Base-by-base conservation (phyloP, 2,113 vertebrate species). In the Athene noctua region DNA sequence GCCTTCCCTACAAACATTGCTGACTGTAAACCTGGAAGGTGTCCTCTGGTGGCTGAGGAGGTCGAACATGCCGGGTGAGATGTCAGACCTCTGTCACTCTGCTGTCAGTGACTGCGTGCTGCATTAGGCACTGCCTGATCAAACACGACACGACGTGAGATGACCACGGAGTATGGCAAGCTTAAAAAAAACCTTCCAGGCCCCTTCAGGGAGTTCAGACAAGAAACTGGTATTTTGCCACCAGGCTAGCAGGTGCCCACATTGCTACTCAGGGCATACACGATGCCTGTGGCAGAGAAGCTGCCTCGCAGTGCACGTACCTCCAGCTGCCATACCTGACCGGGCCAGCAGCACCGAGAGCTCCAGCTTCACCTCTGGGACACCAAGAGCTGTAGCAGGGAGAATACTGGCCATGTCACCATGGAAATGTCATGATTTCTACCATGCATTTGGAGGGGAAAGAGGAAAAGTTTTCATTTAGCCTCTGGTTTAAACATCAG, bases 231-330 rank as follows among this genome's bases (percentile, higher is more conserved):
- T 83, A 62, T 42, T 91, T 86, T 90, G 78, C 61, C 54, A 52
- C 21, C 19, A n/a, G 83, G 58, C 54, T 16, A 6, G 88, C 96
- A 96, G 92, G 94, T 93, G 86, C 71, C 47, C 34, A 8, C 36
- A 3, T 7, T 4, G 3, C 73, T 74, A 13, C 51, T 47, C 15
- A 9, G 77, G 47, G 40, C 32, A 1, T 0, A 8, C 0, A 1
- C 2, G 14, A 36, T 65, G 62, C 47, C 71, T 21, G 46, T 34
- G 55, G 82, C 73, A 59, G 74, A 80, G 77, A 86, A 72, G 44
- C 36, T 75, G 44, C 32, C 40, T 51, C 15, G 51, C 23, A 5
- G 32, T 34, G 26, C 73, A 10, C 4, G 2, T 0, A 1, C 13
- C 40, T 82, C 58, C 67, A 42, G 44, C 72, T 86, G 40, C 86